A percentile compares a stretch with the other conserved stretches of the same genome.
phyloP scores from a whole-genome alignment of 64 coral and sea anemone species.

The Astreopora myriophthalma region DNA sequence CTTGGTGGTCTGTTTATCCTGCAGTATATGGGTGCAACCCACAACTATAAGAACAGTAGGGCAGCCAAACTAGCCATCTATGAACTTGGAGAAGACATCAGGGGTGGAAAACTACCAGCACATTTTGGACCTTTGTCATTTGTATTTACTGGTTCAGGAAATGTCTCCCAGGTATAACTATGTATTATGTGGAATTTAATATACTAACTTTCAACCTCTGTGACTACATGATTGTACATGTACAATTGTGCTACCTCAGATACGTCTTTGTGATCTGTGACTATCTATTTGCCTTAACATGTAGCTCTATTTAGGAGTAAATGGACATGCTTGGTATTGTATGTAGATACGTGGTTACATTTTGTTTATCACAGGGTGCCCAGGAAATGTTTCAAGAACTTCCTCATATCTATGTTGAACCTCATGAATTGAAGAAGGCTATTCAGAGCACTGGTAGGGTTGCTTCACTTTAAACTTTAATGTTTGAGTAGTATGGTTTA shows the following conservation, averaged over 20 bases:
- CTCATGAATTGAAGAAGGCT: slow-evolving; percentile 92
- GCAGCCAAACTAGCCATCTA: slow-evolving; percentile 97
- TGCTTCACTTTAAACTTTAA: neutral
- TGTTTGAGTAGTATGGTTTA: too few species aligned
- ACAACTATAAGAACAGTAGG: slow-evolving; percentile 97
- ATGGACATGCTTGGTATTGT: too few species aligned
- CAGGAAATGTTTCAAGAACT: slow-evolving; percentile 98
- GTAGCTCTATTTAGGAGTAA: too few species aligned
- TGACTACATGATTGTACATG: too few species aligned
- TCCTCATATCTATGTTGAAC: slow-evolving; percentile 95
- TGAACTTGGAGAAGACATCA: slow-evolving; percentile 96
- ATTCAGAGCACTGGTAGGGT: slow-evolving; percentile 76
- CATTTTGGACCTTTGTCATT: slow-evolving; percentile 98
- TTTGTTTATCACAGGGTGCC: slow-evolving; percentile 74
- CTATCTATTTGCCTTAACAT: too few species aligned
- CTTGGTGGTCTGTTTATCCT: neutral
- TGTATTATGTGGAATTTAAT: too few species aligned
- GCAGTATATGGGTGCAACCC: slow-evolving; percentile 95
- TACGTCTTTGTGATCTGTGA: too few species aligned
- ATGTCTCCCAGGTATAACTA: slow-evolving; percentile 99
- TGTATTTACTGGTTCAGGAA: slow-evolving; percentile 99
- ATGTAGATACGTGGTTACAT: neutral
- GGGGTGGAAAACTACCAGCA: slow-evolving; percentile 86
- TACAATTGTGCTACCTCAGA: too few species aligned
- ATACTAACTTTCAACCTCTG: too few species aligned